phyloP scores from a whole-genome alignment of 2,888 invertebrate species.

The Protodeltote pygarga region DNA sequence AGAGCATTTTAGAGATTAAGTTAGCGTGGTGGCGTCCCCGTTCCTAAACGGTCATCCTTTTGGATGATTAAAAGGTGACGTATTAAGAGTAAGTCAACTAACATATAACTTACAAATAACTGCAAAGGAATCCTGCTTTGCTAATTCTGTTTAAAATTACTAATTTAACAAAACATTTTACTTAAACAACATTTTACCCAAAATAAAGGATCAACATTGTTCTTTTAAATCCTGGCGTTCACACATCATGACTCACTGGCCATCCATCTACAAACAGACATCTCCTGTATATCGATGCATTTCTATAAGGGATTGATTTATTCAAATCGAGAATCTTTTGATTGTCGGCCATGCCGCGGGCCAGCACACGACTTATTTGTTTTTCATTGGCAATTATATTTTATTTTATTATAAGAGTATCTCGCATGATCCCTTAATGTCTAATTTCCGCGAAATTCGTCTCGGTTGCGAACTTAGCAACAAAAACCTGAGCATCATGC shows the following conservation, averaged over 20 bases:
- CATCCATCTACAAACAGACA: constrained; percentile 21
- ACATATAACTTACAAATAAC: too few relatives aligned
- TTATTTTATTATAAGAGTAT: constrained; percentile 80
- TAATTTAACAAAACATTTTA: too few relatives aligned
- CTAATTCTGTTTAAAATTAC: too few relatives aligned
- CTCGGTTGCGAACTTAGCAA: constrained; percentile 60
- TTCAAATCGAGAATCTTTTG: constrained; percentile 84
- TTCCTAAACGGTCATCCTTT: too few relatives aligned
- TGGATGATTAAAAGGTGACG: too few relatives aligned
- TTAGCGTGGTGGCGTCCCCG: too few relatives aligned
- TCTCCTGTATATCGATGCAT: constrained; percentile 78
- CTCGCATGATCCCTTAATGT: constrained; percentile 76
- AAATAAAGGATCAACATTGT: too few relatives aligned
- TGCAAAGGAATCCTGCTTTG: too few relatives aligned
- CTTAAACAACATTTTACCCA: too few relatives aligned
- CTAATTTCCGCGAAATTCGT: constrained; percentile 81
- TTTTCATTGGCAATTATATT: constrained; percentile 87
- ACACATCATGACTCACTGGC: constrained; percentile 29
- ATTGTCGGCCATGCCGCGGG: constrained; percentile 79
- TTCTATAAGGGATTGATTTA: constrained; percentile 86
- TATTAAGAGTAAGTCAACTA: too few relatives aligned
- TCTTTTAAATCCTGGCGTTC: too few relatives aligned
- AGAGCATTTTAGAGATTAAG: too few relatives aligned
- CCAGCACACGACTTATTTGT: constrained; percentile 78
- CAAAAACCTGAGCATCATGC: constrained; percentile 57